Base-by-base conservation (phyloP, 2,888 invertebrate species). In the Drosophila mettleri region DNA sequence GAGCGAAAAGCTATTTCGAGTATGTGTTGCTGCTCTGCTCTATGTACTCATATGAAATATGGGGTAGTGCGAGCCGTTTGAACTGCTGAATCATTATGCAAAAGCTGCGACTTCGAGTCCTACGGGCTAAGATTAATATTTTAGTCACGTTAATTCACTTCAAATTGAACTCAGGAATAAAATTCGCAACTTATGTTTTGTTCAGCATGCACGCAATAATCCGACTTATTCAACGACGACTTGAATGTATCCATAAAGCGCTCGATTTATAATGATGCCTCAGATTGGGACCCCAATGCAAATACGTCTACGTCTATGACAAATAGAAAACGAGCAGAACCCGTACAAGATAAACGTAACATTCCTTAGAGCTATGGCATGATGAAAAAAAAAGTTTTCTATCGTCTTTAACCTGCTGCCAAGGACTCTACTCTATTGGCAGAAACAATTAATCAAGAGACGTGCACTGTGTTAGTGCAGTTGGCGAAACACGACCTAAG, bases 141-240 rank as follows among this genome's bases (percentile, higher is more conserved):
- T 88, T 65, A 89, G 89, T 88, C 86, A 88, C 84, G 88, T 89
- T 81, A 91, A 85, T 89, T 83, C 82, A 86, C 85, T 84, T 80
- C 55, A 68, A 79, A 79, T 80, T 90, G 81, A 83, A 80, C 88
- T 84, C 70, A 77, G 68, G 76, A 81, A 89, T 90, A 91, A 91
- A 89, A 74, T 89, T 78, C 84, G 74, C 83, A 83, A 85, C 76
- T 89, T 89, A 89, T 86, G 81, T 89, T 74, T 75, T 77, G 82
- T 78, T 77, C 78, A 80, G 80, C 89, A 81, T 76, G 83, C 86
- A 82, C 59, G 77, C 73, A 77, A 79, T 82, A 68, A 84, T 34
- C 54, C 69, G 39, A 39, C 33, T 39, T 22, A 9, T 29, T 29
- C 43, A 16, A 53, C 38, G n/a, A 12, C 33, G 46, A 24, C 31